Evolutionary conservation across 1,140 invertebrate species (phyloP), one percentile per base, ranked within the genome.

Genomic region (Diorhabda carinulata): DNA sequence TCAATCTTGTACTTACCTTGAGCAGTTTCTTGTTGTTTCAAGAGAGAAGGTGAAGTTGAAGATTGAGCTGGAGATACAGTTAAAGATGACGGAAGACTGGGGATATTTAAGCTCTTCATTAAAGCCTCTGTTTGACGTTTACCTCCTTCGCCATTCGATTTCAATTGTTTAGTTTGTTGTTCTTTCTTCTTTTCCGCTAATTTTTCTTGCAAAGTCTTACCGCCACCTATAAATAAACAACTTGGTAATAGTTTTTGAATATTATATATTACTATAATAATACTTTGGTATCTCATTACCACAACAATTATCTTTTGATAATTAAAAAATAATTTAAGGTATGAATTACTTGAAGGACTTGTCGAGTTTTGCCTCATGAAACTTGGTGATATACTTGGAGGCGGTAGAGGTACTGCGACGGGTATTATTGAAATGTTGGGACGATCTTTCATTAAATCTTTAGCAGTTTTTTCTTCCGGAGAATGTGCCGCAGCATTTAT

Each of bases 181-280:
- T 81, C 77, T 66, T 87, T 87, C 74, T 87, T 85, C 43, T 84
- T 81, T 70, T 88, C 87, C 0, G 86, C 86, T 58, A 88, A 76
- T 79, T 87, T 88, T 74, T 88, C 85, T 69, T 88, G 87, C 57
- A 88, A 72, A 2, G 87, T 87, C 80, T 87, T 88, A 9, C 83
- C 83, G 60, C 65, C 65, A 60, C 4, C 47, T 8, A n/a, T 52
- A 3, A 52, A 52, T 52, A 52, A 25, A 25, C 25, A 25, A 25
- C 25, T 25, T 25, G 25, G 25, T 25, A 25, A 25, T 25, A 25
- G 25, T 25, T 25, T 25, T 25, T 0, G 25, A 25, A 0, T 25
- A 25, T 25, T 25, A 25, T 25, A 25, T 25, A 25, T 25, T 25
- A 25, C 25, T 25, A 25, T 25, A 25, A 25, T 25, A 25, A 25